phyloP scores from a whole-genome alignment of 2,888 invertebrate genomes.

The Eurois occulta region DNA sequence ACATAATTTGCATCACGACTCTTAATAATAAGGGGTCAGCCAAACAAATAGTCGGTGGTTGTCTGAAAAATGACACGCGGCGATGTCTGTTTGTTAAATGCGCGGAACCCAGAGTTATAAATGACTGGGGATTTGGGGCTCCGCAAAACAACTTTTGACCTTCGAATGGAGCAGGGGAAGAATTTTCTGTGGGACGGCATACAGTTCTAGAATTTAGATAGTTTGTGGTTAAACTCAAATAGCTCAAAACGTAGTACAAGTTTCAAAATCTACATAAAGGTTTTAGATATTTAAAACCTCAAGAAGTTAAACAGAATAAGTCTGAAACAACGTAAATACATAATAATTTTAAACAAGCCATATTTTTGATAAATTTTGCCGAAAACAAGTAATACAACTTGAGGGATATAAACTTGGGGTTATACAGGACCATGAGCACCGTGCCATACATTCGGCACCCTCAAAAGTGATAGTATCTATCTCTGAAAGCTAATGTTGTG shows the following conservation, averaged over 20 bases:
- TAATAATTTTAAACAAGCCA: no score
- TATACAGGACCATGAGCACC: no score
- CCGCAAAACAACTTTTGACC: slow-evolving; percentile 39
- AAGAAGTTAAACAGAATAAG: neutral
- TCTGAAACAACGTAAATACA: no score
- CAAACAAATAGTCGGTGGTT: slow-evolving; percentile 79
- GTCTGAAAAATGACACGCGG: slow-evolving; percentile 78
- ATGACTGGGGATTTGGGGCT: slow-evolving; percentile 50
- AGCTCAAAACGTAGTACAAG: neutral
- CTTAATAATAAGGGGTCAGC: slow-evolving; percentile 68
- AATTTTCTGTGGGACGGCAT: slow-evolving; percentile 6
- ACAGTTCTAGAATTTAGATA: slow-evolving; percentile 11
- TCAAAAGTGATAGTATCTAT: no score
- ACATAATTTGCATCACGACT: slow-evolving; percentile 44
- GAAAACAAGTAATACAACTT: no score
- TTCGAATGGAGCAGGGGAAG: slow-evolving; percentile 6
- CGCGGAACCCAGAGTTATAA: slow-evolving; percentile 53
- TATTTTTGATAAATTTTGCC: no score
- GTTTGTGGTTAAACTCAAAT: neutral
- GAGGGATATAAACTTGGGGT: no score
- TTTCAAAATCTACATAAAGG: neutral
- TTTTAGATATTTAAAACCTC: neutral
- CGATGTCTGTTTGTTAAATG: slow-evolving; percentile 73
- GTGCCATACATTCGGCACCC: no score
- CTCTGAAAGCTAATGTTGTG: no score